These are phyloP conservation scores for Aleiodes testaceus DNA, from an alignment of 2,888 invertebrate genomes.

Conservation along the genomic window DNA sequence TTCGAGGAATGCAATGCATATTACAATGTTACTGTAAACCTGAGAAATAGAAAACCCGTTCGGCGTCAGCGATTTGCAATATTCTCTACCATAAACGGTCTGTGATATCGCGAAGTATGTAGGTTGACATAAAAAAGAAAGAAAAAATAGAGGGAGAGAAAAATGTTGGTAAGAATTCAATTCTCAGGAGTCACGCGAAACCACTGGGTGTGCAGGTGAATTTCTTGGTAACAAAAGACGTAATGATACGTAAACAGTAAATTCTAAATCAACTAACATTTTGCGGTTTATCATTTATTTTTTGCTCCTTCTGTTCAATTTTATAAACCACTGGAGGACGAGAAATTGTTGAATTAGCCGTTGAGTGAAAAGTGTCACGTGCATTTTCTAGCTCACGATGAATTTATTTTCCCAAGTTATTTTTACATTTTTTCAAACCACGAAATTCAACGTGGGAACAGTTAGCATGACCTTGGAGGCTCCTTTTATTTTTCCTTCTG, in stretches of 20 bases:
- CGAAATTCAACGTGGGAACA: no score
- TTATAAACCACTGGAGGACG: not conserved
- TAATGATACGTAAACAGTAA: slow-evolving; percentile 10
- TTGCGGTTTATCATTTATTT: not conserved
- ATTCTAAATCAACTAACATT: not conserved
- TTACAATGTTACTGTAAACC: slow-evolving; percentile 18
- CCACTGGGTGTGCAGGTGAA: slow-evolving; percentile 20
- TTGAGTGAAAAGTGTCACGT: not conserved
- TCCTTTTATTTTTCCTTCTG: no score
- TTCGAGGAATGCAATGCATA: slow-evolving; percentile 3
- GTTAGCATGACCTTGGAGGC: no score
- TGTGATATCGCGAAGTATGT: slow-evolving; percentile 21
- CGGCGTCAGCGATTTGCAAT: slow-evolving; percentile 26
- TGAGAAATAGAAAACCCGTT: slow-evolving; percentile 22
- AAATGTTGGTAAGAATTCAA: slow-evolving; percentile 25
- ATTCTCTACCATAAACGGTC: slow-evolving; percentile 17
- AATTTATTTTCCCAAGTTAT: no score
- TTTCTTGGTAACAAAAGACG: slow-evolving; percentile 23
- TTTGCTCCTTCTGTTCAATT: not conserved
- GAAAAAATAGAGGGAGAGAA: slow-evolving; percentile 9
- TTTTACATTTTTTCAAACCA: no score
- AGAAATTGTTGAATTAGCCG: slow-evolving; percentile 1
- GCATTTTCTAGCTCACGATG: no score
- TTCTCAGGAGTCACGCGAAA: slow-evolving; percentile 26
- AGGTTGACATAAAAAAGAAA: slow-evolving; percentile 4